Conservation (phyloP, 1,140 invertebrate genomes). For the Neodiprion fabricii region DNA sequence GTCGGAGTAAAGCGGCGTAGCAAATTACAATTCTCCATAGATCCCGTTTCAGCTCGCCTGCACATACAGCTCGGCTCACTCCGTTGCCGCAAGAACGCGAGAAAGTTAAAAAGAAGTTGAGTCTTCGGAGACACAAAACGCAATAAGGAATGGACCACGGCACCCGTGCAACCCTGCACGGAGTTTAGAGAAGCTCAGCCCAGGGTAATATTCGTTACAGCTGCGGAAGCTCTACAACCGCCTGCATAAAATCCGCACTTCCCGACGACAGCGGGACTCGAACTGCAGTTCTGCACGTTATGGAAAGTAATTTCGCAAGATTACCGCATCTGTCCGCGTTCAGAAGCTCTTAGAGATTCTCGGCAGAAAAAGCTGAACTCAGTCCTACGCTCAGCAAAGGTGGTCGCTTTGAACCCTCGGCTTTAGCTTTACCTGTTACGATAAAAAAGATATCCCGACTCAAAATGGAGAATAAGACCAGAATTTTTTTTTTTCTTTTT, state of each 20-base stretch:
- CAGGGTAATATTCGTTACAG: conserved; percentile 7
- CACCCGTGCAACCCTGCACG: neutral
- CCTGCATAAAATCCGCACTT: neutral
- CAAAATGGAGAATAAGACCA: too few species aligned
- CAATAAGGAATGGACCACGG: neutral
- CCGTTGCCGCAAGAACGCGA: too few species aligned
- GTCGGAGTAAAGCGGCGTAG: neutral
- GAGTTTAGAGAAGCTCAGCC: too few species aligned
- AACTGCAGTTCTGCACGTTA: neutral
- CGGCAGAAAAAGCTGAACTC: neutral
- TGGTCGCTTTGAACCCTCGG: too few species aligned
- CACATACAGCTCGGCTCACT: neutral
- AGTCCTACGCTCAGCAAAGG: too few species aligned
- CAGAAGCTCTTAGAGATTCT: neutral
- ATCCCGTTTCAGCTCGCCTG: neutral
- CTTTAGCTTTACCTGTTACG: too few species aligned
- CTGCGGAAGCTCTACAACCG: neutral
- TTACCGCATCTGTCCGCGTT: neutral
- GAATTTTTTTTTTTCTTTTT: too few species aligned
- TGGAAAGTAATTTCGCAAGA: conserved; percentile 7
- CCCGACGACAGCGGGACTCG: neutral
- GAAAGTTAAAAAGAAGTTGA: neutral
- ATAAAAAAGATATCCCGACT: too few species aligned
- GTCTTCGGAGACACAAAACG: conserved; percentile 5
- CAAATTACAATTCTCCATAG: conserved; percentile 9